Conservation (phyloP, 1,140 invertebrate species). For the Drosophila albomicans region DNA sequence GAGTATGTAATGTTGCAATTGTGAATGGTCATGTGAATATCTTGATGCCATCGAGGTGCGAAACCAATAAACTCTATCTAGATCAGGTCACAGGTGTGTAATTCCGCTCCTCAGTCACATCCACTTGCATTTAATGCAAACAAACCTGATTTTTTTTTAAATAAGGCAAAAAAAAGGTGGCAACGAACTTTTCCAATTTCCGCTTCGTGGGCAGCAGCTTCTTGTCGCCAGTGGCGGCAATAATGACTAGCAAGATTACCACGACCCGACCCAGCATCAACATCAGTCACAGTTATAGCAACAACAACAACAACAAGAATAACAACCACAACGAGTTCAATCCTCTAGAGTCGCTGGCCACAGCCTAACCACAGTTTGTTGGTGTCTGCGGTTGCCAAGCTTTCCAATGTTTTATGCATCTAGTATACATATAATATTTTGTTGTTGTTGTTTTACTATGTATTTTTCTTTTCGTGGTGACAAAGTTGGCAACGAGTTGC, state of each 20-base stretch:
- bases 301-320: slow-evolving; percentile 14
- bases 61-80: too few relatives aligned
- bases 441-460: slow-evolving; percentile 33
- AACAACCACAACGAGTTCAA: slow-evolving; percentile 24
- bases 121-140: background rate
- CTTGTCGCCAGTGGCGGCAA: slow-evolving; percentile 50
- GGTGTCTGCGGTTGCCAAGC: slow-evolving; percentile 62
- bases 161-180: slow-evolving; percentile 24
- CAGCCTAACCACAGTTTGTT: slow-evolving; percentile 59
- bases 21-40: too few relatives aligned
- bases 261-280: slow-evolving; percentile 32
- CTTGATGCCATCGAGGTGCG: too few relatives aligned
- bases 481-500: slow-evolving; percentile 77
- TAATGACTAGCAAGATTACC: slow-evolving; percentile 63
- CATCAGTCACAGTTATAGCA: slow-evolving; percentile 6
- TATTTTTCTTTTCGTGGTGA: slow-evolving; percentile 59
- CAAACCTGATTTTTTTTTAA: slow-evolving; percentile 7
- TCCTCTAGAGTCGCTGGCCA: slow-evolving; percentile 23
- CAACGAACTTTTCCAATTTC: slow-evolving; percentile 74
- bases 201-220: slow-evolving; percentile 54
- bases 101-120: too few relatives aligned
- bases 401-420: slow-evolving; percentile 49
- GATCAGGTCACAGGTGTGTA: too few relatives aligned
- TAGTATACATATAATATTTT: slow-evolving; percentile 27
- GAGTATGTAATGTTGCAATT: too few relatives aligned